Base-by-base conservation (phyloP, 2,888 invertebrate species). In the Xanthia togata region DNA sequence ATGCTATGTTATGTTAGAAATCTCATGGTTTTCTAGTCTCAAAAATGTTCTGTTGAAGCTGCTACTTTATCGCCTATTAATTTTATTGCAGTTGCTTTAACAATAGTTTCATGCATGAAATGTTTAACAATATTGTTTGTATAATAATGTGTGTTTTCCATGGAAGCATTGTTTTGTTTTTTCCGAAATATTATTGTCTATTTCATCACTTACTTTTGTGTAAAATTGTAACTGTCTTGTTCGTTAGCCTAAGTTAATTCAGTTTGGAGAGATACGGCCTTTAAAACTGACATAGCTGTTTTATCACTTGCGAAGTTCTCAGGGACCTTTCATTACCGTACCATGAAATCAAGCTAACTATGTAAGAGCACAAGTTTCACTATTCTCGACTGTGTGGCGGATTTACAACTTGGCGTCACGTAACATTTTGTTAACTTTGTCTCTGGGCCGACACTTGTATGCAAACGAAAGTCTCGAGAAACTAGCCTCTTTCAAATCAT, bases 341-440 rank as follows among this genome's bases (percentile, higher is more conserved):
- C 75, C 59, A 77, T 69, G 55, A 80, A 64, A 78, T 82, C 73
- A 73, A 82, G 77, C 41, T 80, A 73, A 73, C 74, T 83, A 63
- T 78, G 76, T 78, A 76, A 83, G 78, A 74, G 70, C 50, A 65
- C 71, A 86, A 82, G 76, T 83, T 87, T 85, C 81, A 62, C 76
- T 74, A 70, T 83, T 77, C 74, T 65, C 81, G 64, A 77, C 65
- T 74, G 63, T 79, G 71, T 72, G 55, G 64, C 47, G 69, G 73
- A 64, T 74, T 81, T 72, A 70, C 63, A 74, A 73, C 75, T 77
- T 38, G 53, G 41, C 59, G 57, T 70, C 82, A 73, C 72, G 78
- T 73, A 82, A 82, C 64, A 44, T 69, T 82, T 73, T 72, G 79
- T 73, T 77, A 71, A 71, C 65, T 71, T 73, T 71, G 73, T 71